Evolutionary conservation across 2,113 vertebrate genomes (phyloP).

Genomic region (Potamarius usumacintae): DNA sequence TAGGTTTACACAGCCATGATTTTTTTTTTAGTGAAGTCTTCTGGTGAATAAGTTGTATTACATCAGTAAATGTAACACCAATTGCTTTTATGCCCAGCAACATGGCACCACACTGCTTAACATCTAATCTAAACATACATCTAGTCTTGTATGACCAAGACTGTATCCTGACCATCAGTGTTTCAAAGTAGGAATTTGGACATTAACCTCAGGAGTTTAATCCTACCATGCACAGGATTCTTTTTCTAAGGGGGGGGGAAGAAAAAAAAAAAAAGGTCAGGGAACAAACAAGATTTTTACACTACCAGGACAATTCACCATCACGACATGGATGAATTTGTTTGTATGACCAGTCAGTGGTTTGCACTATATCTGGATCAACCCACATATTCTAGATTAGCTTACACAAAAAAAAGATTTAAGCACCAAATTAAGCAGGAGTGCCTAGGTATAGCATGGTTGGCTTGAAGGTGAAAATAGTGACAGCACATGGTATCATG

Average conservation of each 20-base stretch:
- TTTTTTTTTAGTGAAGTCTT: neutral
- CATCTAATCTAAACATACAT: neutral
- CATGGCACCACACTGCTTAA: neutral
- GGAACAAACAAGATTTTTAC: neutral
- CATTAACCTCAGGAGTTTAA: neutral
- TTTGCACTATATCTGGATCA: neutral
- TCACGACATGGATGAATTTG: neutral
- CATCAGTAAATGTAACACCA: neutral
- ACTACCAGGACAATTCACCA: neutral
- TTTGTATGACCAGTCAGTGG: neutral
- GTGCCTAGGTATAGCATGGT: neutral
- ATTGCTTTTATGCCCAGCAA: neutral
- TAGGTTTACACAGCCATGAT: neutral
- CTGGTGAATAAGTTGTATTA: neutral
- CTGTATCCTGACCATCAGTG: neutral
- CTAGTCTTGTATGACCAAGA: too few species aligned
- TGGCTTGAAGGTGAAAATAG: neutral
- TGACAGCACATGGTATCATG: neutral
- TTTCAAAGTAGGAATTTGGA: neutral
- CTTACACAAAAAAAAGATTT: neutral
- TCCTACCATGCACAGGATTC: neutral
- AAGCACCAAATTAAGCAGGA: neutral
- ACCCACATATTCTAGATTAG: neutral
- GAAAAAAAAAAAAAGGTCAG: neutral
- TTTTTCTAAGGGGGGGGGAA: too few species aligned